Base-by-base conservation (phyloP, 2,888 invertebrate genomes). In the Drosophila macrospina region DNA sequence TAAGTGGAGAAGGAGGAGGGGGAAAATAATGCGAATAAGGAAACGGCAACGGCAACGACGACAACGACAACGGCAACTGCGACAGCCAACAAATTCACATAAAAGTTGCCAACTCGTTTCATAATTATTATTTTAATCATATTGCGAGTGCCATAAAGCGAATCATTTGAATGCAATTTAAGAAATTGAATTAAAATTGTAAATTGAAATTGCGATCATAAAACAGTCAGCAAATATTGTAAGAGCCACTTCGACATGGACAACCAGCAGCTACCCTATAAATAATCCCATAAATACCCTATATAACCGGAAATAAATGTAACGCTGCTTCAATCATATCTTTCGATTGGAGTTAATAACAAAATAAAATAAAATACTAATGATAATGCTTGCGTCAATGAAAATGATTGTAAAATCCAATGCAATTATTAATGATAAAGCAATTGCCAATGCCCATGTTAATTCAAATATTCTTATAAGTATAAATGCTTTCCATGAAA, bases 171-270 rank as follows among this genome's bases (percentile, higher is more conserved):
- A 65, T 57, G 69, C 54, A 69, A 74, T 71, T 71, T 64, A 61
- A 69, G 42, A 78, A 73, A 73, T 71, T 65, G 51, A 55, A 86
- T 48, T 79, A 60, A 81, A 84, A 72, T 79, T 69, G 51, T 20
- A 64, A 82, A 82, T 59, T 70, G 34, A 62, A 82, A 82, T 56
- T 74, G 34, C 65, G 47, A 26, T n/a, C 66, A 55, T 42, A 39
- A 56, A 41, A 37, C 16, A 8, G 6, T 2, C 50, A 55, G 10
- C 50, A 30, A 45, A 39, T 54, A 16, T 20, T 13, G 11, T 11
- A 13, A 32, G 34, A 0, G 7, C 11, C 30, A n/a, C 30, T n/a
- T 13, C 30, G 13, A 8, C 13, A 37, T 37, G 13, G 8, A 10
- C 36, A 13, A 16, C 32, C 26, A 10, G 24, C 26, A 42, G 13